phyloP scores from a whole-genome alignment of 2,888 invertebrate species.

The Ischnura elegans region DNA sequence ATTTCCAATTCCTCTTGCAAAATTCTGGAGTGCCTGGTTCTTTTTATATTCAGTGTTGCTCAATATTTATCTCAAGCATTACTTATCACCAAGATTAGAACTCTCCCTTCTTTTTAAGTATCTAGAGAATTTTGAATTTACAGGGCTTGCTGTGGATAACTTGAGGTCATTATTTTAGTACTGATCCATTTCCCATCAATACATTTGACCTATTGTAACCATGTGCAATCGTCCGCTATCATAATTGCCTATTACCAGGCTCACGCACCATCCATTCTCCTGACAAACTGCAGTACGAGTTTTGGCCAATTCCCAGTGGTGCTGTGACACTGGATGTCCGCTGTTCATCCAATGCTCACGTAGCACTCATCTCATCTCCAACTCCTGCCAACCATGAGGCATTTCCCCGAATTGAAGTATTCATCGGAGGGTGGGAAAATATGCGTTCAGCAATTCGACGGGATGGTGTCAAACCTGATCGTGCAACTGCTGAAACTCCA shows the following conservation, averaged over 20 bases:
- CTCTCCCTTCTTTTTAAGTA: background rate
- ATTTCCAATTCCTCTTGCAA: too few species aligned
- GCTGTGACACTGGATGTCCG: slow-evolving; percentile 76
- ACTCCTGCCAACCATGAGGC: slow-evolving; percentile 53
- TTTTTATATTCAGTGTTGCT: too few species aligned
- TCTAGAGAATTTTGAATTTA: background rate
- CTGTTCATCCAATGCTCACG: slow-evolving; percentile 84
- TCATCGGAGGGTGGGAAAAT: slow-evolving; percentile 86
- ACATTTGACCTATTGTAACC: background rate
- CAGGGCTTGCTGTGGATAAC: background rate
- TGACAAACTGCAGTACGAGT: slow-evolving; percentile 81
- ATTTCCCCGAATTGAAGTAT: slow-evolving; percentile 77
- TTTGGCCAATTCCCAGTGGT: slow-evolving; percentile 80
- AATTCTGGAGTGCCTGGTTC: too few species aligned
- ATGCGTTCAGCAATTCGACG: slow-evolving; percentile 83
- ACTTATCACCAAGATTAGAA: too few species aligned
- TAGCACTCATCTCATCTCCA: slow-evolving; percentile 79
- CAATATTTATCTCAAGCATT: too few species aligned
- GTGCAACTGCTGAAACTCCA: slow-evolving; percentile 85
- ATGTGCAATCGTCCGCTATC: background rate
- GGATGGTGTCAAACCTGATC: slow-evolving; percentile 83
- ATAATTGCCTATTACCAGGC: slow-evolving; percentile 76
- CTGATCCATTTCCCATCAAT: background rate
- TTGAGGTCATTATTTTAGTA: background rate
- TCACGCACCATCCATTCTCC: slow-evolving; percentile 80